Evolutionary conservation across 2,113 vertebrate species (phyloP).

Genomic region (Anhinga rufa): DNA sequence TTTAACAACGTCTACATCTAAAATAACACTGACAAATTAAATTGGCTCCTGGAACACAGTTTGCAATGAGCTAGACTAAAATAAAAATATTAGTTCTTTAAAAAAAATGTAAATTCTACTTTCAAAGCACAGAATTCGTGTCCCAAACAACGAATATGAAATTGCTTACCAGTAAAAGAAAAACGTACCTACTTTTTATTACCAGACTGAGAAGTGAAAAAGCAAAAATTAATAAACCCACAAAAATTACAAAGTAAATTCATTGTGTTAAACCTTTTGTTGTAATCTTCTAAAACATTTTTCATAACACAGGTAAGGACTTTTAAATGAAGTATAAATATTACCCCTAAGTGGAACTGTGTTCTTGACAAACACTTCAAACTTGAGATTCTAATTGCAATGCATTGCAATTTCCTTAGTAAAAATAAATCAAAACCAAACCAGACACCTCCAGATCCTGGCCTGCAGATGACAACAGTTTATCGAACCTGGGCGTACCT

Average conservation of each 20-base stretch:
- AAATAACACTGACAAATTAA: background rate
- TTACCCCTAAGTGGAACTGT: background rate
- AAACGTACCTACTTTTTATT: background rate
- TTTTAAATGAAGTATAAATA: background rate
- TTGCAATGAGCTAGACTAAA: background rate
- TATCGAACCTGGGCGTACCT: background rate
- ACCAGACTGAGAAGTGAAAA: background rate
- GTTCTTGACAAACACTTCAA: background rate
- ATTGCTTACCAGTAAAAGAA: background rate
- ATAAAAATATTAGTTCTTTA: background rate
- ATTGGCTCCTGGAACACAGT: background rate
- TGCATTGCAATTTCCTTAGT: background rate
- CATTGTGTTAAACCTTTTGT: background rate
- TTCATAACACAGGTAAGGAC: background rate
- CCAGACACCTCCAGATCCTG: background rate
- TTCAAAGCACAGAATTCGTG: background rate
- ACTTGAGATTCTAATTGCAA: background rate
- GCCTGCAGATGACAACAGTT: background rate
- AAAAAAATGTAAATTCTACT: background rate
- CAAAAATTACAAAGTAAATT: background rate
- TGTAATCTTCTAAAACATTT: background rate
- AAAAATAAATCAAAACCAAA: background rate
- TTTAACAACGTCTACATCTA: constrained; percentile 2
- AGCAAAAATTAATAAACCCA: background rate
- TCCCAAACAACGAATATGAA: background rate